These are phyloP conservation scores for Unio delphinus DNA, from an alignment of 2,888 invertebrate genomes.

Conservation along the genomic window DNA sequence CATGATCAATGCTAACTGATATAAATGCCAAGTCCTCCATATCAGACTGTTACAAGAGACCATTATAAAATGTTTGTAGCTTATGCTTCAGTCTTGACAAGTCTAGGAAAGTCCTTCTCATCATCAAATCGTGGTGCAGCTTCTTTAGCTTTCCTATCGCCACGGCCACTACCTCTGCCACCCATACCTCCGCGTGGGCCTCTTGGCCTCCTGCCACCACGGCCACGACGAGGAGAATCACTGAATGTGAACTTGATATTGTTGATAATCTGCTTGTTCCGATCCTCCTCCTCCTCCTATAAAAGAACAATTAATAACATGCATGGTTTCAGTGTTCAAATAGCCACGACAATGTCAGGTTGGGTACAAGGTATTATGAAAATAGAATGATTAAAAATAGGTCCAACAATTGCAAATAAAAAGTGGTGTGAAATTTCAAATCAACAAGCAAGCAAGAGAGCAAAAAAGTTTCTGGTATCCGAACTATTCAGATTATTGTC, in stretches of 20 bases:
- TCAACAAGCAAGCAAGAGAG: too few relatives aligned
- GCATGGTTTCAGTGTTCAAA: too few relatives aligned
- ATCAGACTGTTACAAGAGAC: too few relatives aligned
- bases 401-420: too few relatives aligned
- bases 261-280: conserved; percentile 58
- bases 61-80: conserved; percentile 2
- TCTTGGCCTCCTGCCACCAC: conserved; percentile 62
- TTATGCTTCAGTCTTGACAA: conserved; percentile 75
- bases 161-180: conserved; percentile 52
- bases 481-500: too few relatives aligned
- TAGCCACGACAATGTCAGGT: too few relatives aligned
- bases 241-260: conserved; percentile 70
- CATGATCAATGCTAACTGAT: too few relatives aligned
- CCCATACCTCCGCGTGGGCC: conserved; percentile 59
- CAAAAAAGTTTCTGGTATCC: too few relatives aligned
- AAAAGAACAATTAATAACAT: conserved; percentile 2
- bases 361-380: too few relatives aligned
- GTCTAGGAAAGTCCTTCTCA: conserved; percentile 94
- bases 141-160: conserved; percentile 61
- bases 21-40: too few relatives aligned
- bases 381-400: too few relatives aligned
- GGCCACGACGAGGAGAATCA: conserved; percentile 63
- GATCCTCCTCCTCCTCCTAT: conserved; percentile 56
- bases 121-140: conserved; percentile 89
- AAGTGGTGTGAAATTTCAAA: too few relatives aligned